Conservation (phyloP, 2,113 vertebrate species). For the Chitala chitala region DNA sequence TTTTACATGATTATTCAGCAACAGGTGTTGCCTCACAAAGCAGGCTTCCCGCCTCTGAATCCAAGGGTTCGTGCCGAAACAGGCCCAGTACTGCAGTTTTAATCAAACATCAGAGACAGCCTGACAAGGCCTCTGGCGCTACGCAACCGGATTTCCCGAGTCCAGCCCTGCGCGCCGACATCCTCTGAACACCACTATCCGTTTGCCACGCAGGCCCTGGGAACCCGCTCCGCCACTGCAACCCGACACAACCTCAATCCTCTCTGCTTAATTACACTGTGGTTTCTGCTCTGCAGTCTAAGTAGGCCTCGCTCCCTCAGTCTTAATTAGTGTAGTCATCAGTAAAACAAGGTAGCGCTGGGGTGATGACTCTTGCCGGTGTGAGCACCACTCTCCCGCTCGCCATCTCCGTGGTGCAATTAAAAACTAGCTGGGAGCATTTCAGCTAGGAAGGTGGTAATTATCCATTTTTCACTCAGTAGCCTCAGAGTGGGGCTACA, state of each 20-base stretch:
- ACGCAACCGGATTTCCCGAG: neutral
- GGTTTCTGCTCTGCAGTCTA: neutral
- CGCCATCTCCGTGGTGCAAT: slow-evolving; percentile 23
- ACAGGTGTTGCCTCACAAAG: neutral
- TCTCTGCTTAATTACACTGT: slow-evolving; percentile 7
- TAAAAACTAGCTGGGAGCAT: slow-evolving; percentile 23
- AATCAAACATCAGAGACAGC: neutral
- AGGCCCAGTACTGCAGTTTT: slow-evolving; percentile 3
- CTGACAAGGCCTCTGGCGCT: neutral
- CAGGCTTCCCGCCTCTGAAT: neutral
- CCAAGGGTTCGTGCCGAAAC: neutral
- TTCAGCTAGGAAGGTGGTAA: slow-evolving; percentile 27
- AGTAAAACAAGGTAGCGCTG: neutral
- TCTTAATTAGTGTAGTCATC: slow-evolving; percentile 24
- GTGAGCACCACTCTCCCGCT: neutral
- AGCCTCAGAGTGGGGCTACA: slow-evolving; percentile 19
- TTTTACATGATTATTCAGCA: neutral
- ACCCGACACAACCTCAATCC: neutral
- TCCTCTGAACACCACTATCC: neutral
- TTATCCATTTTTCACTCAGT: slow-evolving; percentile 23
- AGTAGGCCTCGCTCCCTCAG: neutral
- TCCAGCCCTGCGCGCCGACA: neutral
- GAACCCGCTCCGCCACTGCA: neutral
- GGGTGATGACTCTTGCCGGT: slow-evolving; percentile 15
- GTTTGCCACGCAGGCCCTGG: neutral